A percentile compares a stretch with the other conserved stretches of the same genome.
phyloP scores from a whole-genome alignment of 2,888 invertebrate species.

The Diarsia rubi region DNA sequence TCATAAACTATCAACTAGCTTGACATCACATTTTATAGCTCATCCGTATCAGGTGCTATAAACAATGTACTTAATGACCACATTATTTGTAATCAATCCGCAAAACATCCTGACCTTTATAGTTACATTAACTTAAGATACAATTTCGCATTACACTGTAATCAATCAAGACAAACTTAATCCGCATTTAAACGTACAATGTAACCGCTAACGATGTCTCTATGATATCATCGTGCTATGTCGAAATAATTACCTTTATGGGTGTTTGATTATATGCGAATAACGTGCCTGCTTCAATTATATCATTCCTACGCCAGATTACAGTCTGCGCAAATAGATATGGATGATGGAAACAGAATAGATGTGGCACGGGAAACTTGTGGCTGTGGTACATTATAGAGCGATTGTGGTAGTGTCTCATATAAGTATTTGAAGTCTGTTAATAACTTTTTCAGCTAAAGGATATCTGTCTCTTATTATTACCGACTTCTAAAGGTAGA shows the following conservation, averaged over 20 bases:
- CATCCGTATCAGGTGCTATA: conserved; percentile 61
- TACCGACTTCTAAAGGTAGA: too few relatives aligned
- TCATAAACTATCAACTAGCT: conserved; percentile 51
- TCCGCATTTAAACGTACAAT: conserved; percentile 67
- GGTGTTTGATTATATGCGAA: conserved; percentile 68
- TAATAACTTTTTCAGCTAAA: neutral
- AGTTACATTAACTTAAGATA: conserved; percentile 63
- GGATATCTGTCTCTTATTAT: neutral
- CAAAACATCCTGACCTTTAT: conserved; percentile 65
- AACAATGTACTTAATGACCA: conserved; percentile 62
- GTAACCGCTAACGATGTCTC: conserved; percentile 68
- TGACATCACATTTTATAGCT: conserved; percentile 63
- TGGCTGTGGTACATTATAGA: neutral
- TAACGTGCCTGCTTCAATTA: conserved; percentile 64
- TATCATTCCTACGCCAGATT: conserved; percentile 54
- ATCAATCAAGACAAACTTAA: conserved; percentile 71
- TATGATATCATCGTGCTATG: conserved; percentile 61
- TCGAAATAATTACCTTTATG: conserved; percentile 70
- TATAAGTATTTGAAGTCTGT: neutral
- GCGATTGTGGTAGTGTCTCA: neutral
- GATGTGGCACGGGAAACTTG: conserved; percentile 38
- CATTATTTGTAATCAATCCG: conserved; percentile 66
- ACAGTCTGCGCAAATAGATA: conserved; percentile 42
- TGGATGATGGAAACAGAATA: conserved; percentile 30
- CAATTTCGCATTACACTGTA: conserved; percentile 62